phyloP scores from a whole-genome alignment of 2,797 vertebrate species.

The Enteromius mattozi region DNA sequence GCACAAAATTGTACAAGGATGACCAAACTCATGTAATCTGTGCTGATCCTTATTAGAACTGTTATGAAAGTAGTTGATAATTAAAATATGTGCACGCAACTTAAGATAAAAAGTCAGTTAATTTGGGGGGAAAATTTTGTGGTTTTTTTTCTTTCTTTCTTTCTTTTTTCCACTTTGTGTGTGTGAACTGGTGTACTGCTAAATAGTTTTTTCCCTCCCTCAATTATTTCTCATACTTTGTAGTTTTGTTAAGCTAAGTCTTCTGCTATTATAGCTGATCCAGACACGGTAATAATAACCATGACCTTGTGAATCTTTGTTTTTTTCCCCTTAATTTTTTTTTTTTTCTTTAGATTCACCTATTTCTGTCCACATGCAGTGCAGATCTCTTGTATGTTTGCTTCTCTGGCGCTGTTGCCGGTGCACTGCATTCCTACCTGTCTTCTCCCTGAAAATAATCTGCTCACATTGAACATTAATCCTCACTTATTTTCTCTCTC shows the following conservation, averaged over 20 bases:
- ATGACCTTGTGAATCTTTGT: slow-evolving; percentile 22
- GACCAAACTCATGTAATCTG: background rate
- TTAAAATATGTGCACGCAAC: background rate
- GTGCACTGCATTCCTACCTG: slow-evolving; percentile 71
- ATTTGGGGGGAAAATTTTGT: background rate
- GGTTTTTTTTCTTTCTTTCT: no score
- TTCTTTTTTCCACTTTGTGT: background rate
- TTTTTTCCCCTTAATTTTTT: slow-evolving; percentile 53
- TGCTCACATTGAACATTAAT: slow-evolving; percentile 81
- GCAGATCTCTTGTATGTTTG: slow-evolving; percentile 71
- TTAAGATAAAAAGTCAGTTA: background rate
- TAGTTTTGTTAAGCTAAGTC: slow-evolving; percentile 40
- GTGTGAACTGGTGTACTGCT: background rate
- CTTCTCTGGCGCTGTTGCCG: slow-evolving; percentile 69
- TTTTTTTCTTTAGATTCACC: slow-evolving; percentile 51
- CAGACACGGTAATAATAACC: background rate
- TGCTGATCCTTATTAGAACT: background rate
- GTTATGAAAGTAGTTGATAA: background rate
- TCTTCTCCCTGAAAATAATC: slow-evolving; percentile 78
- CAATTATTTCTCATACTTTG: background rate
- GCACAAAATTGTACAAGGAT: background rate
- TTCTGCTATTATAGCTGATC: background rate
- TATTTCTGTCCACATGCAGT: slow-evolving; percentile 60
- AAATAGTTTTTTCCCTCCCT: slow-evolving; percentile 21
- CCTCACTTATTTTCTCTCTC: slow-evolving; percentile 74